A percentile compares a stretch with the other conserved stretches of the same genome.
Evolutionary conservation across 2,797 vertebrate species (phyloP).

Genomic region (Brachyrhaphis roseni): DNA sequence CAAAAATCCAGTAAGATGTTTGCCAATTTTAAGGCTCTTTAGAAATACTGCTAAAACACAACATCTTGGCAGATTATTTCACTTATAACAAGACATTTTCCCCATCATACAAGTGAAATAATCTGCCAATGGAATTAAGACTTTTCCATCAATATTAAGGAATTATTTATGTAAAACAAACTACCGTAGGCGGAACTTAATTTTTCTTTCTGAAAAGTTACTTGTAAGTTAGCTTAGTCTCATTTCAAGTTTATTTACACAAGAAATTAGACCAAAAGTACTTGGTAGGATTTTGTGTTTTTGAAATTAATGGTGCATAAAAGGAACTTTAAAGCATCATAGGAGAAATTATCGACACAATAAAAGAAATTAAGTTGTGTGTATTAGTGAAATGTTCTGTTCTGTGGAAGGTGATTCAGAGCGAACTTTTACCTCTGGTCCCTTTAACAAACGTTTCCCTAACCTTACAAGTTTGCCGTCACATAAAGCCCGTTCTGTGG

Average conservation of each 20-base stretch:
- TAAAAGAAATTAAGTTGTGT: background rate
- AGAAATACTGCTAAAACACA: background rate
- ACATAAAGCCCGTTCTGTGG: background rate
- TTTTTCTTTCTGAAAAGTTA: too few relatives aligned
- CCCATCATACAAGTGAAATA: too few relatives aligned
- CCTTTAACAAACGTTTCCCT: conserved; percentile 4
- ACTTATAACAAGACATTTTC: too few relatives aligned
- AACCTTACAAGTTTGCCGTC: background rate
- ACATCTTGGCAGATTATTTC: too few relatives aligned
- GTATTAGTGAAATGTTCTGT: background rate
- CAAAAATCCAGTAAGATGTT: conserved; percentile 1
- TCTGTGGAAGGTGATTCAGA: background rate
- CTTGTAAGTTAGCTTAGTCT: too few relatives aligned
- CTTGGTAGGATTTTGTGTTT: too few relatives aligned
- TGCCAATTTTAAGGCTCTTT: conserved; percentile 2
- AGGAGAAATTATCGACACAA: conserved; percentile 5
- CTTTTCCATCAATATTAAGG: too few relatives aligned
- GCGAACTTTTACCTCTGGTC: conserved; percentile 1
- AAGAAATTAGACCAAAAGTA: too few relatives aligned
- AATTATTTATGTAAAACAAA: too few relatives aligned
- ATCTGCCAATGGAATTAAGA: too few relatives aligned
- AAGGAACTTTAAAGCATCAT: background rate
- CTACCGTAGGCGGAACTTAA: too few relatives aligned
- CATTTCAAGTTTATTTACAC: too few relatives aligned
- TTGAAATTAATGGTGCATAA: conserved; percentile 3